phyloP scores from a whole-genome alignment of 2,797 vertebrate species.

The Spinus pinus region DNA sequence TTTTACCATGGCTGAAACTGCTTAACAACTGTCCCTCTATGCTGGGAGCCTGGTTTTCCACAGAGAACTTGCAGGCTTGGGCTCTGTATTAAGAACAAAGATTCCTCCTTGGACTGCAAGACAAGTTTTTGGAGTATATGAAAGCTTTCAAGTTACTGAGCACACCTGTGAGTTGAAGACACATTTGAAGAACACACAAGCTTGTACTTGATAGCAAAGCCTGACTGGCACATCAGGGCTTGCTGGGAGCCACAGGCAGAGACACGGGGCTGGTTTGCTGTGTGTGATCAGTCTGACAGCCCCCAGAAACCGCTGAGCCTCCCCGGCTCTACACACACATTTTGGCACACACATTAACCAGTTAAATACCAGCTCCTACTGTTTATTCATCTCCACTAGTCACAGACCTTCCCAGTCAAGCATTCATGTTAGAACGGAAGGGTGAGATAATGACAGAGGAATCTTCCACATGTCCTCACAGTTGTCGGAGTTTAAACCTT shows the following conservation, averaged over 20 bases:
- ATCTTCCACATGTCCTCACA: conserved; percentile 54
- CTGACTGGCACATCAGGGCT: not conserved
- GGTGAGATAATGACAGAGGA: conserved; percentile 48
- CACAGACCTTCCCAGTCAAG: not conserved
- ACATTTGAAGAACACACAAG: not conserved
- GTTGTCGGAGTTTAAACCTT: conserved; percentile 46
- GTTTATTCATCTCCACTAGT: not conserved
- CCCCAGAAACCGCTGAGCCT: not conserved
- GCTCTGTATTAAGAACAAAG: not conserved
- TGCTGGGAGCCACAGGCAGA: not conserved
- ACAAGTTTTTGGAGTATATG: not conserved
- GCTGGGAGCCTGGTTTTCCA: not conserved
- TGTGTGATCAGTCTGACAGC: conserved; percentile 5
- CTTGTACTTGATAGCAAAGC: not conserved
- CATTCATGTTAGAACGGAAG: not conserved
- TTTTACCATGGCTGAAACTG: not conserved
- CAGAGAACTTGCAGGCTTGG: not conserved
- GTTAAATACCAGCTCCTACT: conserved; percentile 5
- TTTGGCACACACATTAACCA: not conserved
- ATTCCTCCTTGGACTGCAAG: not conserved
- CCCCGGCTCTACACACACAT: not conserved
- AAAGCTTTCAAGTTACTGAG: not conserved
- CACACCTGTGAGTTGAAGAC: not conserved
- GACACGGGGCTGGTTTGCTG: not conserved
- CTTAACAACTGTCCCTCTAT: not conserved